These are phyloP conservation scores for Perithous albicinctus DNA, from an alignment of 2,888 invertebrate species.

Conservation along the genomic window DNA sequence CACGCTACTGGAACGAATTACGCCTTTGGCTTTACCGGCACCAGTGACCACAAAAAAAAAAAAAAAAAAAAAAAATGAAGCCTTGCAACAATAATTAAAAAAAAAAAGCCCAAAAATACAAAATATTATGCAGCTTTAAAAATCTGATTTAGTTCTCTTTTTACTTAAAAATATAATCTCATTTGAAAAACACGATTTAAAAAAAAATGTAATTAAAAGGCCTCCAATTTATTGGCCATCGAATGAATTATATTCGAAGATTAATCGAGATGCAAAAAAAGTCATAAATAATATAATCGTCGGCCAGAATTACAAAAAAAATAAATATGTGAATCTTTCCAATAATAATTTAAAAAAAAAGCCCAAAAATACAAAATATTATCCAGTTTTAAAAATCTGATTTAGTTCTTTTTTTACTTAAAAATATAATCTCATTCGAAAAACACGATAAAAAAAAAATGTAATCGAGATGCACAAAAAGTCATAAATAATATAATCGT, in stretches of 20 bases:
- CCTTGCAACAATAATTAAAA: no score
- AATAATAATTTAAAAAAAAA: no score
- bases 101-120: no score
- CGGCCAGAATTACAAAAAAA: slow-evolving; percentile 41
- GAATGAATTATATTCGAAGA: slow-evolving; percentile 9
- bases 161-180: no score
- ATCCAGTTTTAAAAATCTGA: neutral
- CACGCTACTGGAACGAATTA: slow-evolving; percentile 60
- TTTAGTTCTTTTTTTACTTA: neutral
- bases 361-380: no score
- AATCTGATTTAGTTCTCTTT: neutral
- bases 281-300: slow-evolving; percentile 41
- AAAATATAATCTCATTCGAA: neutral
- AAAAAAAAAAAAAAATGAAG: slow-evolving; percentile 6
- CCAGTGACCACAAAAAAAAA: neutral
- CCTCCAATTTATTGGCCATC: slow-evolving; percentile 3
- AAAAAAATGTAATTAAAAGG: neutral
- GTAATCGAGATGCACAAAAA: neutral
- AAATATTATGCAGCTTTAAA: neutral
- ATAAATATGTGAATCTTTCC: no score
- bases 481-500: slow-evolving; percentile 41
- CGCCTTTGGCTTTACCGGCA: slow-evolving; percentile 13
- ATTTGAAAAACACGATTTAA: neutral
- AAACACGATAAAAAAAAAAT: neutral
- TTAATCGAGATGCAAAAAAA: slow-evolving; percentile 16